These are phyloP conservation scores for Sebastes variabilis DNA, from an alignment of 2,797 vertebrate genomes.

Conservation along the genomic window DNA sequence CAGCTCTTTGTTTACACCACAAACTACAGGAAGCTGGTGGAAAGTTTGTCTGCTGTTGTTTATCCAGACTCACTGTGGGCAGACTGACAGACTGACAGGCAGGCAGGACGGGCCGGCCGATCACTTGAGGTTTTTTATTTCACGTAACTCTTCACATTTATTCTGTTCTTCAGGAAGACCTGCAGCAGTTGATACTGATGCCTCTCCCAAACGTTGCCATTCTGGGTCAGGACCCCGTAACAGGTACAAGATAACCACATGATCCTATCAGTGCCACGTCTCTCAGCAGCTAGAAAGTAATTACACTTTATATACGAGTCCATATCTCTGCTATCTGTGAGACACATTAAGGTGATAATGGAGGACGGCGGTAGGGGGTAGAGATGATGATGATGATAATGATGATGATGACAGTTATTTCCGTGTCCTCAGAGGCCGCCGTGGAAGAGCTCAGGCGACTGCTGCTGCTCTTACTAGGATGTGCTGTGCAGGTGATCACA, in stretches of 20 bases:
- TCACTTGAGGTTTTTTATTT: not conserved
- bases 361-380: slow-evolving; percentile 19
- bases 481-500: slow-evolving; percentile 89
- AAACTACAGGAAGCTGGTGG: slow-evolving; percentile 45
- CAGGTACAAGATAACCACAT: slow-evolving; percentile 83
- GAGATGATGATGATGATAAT: slow-evolving; percentile 53
- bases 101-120: not conserved
- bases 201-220: slow-evolving; percentile 88
- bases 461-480: slow-evolving; percentile 87
- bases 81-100: slow-evolving; percentile 7
- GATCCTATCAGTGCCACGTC: slow-evolving; percentile 56
- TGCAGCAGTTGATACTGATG: slow-evolving; percentile 90
- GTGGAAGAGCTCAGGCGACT: slow-evolving; percentile 86
- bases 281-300: slow-evolving; percentile 59
- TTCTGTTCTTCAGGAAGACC: slow-evolving; percentile 83
- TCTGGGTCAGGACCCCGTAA: slow-evolving; percentile 88
- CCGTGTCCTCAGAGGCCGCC: slow-evolving; percentile 84
- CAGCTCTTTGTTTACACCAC: slow-evolving; percentile 62
- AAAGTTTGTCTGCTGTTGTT: slow-evolving; percentile 49
- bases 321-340: slow-evolving; percentile 62
- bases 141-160: slow-evolving; percentile 6
- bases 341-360: slow-evolving; percentile 69
- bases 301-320: slow-evolving; percentile 58
- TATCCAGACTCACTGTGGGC: slow-evolving; percentile 12
- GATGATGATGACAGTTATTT: slow-evolving; percentile 61